phyloP scores from a whole-genome alignment of 2,797 vertebrate genomes.

The Mycteria americana region DNA sequence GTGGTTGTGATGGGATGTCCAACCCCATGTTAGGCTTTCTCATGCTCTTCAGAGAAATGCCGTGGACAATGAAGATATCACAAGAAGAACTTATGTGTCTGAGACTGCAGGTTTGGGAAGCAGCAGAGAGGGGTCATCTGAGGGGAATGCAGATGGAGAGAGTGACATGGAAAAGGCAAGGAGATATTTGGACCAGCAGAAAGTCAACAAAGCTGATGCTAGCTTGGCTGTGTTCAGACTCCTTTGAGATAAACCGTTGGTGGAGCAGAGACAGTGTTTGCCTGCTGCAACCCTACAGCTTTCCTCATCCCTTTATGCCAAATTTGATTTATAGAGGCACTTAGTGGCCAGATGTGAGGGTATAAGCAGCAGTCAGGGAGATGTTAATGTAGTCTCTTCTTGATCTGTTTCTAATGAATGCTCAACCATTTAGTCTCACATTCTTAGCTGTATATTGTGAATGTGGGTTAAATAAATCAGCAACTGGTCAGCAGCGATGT shows the following conservation, averaged over 20 bases:
- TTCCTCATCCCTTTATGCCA: slow-evolving; percentile 17
- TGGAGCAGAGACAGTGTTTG: neutral
- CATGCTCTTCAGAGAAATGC: neutral
- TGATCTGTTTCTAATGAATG: slow-evolving; percentile 27
- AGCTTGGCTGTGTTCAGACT: neutral
- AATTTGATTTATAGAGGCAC: slow-evolving; percentile 47
- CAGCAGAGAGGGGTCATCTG: neutral
- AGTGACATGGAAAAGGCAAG: neutral
- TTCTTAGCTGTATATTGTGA: neutral
- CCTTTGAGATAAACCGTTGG: neutral
- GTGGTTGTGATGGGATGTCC: neutral
- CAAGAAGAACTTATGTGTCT: neutral
- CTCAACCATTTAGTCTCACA: neutral
- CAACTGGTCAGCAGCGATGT: neutral
- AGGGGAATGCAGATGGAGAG: neutral
- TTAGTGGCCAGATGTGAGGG: slow-evolving; percentile 40
- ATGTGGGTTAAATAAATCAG: neutral
- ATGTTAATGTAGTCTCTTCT: neutral
- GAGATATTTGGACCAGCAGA: neutral
- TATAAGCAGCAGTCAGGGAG: neutral
- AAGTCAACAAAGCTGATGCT: neutral
- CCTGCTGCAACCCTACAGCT: neutral
- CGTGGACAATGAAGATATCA: neutral
- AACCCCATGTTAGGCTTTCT: neutral
- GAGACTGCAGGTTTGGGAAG: neutral